A percentile compares a stretch with the other conserved stretches of the same genome.
Conservation (phyloP, 2,888 invertebrate genomes). For the Drosophila demipolita region DNA sequence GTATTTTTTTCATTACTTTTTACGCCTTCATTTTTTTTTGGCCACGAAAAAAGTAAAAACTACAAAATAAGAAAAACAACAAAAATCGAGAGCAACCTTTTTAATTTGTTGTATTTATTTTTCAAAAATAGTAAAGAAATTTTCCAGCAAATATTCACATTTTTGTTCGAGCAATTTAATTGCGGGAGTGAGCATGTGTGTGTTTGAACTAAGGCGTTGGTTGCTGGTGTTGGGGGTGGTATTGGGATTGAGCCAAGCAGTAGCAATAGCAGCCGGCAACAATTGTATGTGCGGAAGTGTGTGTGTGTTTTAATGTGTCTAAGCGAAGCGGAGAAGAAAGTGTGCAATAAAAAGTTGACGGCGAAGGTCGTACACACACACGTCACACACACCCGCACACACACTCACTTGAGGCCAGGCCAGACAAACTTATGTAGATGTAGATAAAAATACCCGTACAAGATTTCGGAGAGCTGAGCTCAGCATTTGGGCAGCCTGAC, state of each 20-base stretch:
- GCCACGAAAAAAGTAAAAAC: constrained; percentile 72
- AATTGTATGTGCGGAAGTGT: constrained; percentile 24
- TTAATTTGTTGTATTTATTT: constrained; percentile 33
- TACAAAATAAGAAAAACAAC: constrained; percentile 18
- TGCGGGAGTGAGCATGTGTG: neutral
- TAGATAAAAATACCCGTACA: constrained; percentile 12
- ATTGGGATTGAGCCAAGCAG: constrained; percentile 23
- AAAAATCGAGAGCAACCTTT: constrained; percentile 54
- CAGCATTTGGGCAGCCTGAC: constrained; percentile 53
- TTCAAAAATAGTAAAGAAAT: constrained; percentile 57
- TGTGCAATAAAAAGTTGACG: constrained; percentile 69
- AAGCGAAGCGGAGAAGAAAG: constrained; percentile 79
- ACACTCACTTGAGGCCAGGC: constrained; percentile 19
- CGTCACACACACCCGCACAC: constrained; percentile 3
- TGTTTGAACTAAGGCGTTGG: constrained; percentile 13
- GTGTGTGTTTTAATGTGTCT: constrained; percentile 59
- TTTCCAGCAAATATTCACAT: constrained; percentile 52
- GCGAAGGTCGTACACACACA: constrained; percentile 66
- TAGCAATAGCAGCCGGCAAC: constrained; percentile 48
- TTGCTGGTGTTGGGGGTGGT: constrained; percentile 27
- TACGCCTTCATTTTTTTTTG: constrained; percentile 46
- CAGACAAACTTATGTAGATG: constrained; percentile 26
- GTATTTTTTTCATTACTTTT: constrained; percentile 25
- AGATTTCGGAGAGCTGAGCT: constrained; percentile 43
- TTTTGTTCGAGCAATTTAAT: constrained; percentile 35